These are phyloP conservation scores for Cordilura impudica DNA, from an alignment of 2,888 invertebrate species.

Conservation along the genomic window DNA sequence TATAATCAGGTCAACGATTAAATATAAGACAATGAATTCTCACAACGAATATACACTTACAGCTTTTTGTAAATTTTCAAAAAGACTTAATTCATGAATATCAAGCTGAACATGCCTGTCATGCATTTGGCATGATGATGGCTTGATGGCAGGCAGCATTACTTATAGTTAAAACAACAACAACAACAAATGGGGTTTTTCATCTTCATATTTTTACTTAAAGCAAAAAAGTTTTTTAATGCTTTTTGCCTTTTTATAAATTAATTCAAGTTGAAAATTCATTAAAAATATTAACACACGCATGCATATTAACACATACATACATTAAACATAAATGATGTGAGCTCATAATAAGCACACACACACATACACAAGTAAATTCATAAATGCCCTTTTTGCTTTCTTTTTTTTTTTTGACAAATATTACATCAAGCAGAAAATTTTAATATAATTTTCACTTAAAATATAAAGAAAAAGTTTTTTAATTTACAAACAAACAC, in stretches of 20 bases:
- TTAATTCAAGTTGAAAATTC: slow-evolving; percentile 72
- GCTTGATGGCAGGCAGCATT: too few relatives aligned
- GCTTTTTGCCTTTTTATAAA: slow-evolving; percentile 63
- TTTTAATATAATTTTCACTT: slow-evolving; percentile 77
- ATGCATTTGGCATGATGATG: slow-evolving; percentile 48
- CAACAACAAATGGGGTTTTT: slow-evolving; percentile 12
- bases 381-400: slow-evolving; percentile 57
- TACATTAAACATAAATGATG: neutral
- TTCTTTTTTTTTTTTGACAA: slow-evolving; percentile 67
- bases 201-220: slow-evolving; percentile 33
- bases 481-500: slow-evolving; percentile 65
- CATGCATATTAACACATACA: slow-evolving; percentile 60
- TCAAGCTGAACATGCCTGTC: slow-evolving; percentile 13
- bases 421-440: slow-evolving; percentile 76
- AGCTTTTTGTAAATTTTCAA: slow-evolving; percentile 59
- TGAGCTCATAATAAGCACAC: slow-evolving; percentile 21
- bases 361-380: slow-evolving; percentile 4
- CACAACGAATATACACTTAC: slow-evolving; percentile 65
- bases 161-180: too few relatives aligned
- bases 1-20: slow-evolving; percentile 53
- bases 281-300: slow-evolving; percentile 68
- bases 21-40: slow-evolving; percentile 4
- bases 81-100: slow-evolving; percentile 13
- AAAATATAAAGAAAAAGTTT: slow-evolving; percentile 72
- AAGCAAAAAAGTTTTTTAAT: slow-evolving; percentile 43